These are phyloP conservation scores for Uria aalge DNA, from an alignment of 2,113 vertebrate species.

Conservation along the genomic window DNA sequence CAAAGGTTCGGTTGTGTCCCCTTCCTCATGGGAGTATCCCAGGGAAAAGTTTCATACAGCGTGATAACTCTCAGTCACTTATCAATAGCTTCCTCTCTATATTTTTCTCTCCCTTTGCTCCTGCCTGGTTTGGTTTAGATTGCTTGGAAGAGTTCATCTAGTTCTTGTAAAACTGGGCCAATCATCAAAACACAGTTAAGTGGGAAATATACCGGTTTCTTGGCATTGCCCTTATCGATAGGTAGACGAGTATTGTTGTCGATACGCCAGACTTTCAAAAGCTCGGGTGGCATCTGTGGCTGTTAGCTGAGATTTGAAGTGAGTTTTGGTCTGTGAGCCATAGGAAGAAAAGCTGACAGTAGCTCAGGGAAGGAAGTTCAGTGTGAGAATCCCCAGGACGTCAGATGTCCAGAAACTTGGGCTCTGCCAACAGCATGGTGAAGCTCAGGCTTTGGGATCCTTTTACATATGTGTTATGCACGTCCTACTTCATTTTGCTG, in stretches of 20 bases:
- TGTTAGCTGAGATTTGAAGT: not conserved
- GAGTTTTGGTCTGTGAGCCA: not conserved
- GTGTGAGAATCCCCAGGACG: not conserved
- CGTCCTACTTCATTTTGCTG: not conserved
- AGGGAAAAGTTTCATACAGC: not conserved
- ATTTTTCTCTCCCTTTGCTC: not conserved
- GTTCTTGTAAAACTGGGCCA: not conserved
- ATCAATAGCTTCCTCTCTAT: fast-evolving
- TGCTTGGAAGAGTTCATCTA: not conserved
- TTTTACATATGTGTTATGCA: fast-evolving
- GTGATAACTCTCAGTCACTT: not conserved
- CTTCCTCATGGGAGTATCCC: not conserved
- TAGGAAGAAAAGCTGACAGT: not conserved
- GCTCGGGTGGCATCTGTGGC: not conserved
- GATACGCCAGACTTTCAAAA: not conserved
- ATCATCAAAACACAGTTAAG: not conserved
- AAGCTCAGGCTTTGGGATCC: not conserved
- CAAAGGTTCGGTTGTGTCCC: not conserved
- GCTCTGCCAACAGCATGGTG: not conserved
- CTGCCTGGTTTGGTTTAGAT: not conserved
- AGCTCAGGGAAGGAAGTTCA: not conserved
- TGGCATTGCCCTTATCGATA: not conserved
- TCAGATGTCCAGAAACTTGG: not conserved
- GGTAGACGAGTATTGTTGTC: not conserved
- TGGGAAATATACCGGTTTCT: not conserved